These are phyloP conservation scores for Lophius americanus DNA, from an alignment of 2,797 vertebrate genomes.

Conservation along the genomic window DNA sequence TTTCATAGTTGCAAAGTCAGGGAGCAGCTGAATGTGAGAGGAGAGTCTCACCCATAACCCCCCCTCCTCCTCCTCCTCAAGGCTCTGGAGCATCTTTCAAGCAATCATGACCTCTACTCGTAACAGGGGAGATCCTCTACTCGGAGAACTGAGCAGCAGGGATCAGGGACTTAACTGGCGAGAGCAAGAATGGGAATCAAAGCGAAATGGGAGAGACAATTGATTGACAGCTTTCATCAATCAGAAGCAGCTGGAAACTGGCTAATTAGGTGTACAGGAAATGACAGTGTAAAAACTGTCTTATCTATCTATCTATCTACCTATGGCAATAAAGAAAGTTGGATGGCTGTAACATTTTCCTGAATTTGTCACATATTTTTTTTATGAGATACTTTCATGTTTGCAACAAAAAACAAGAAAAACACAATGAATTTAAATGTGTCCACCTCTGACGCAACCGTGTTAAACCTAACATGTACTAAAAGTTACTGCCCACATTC, in stretches of 20 bases:
- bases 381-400: too few relatives aligned
- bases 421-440: too few relatives aligned
- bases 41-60: slow-evolving; percentile 59
- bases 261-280: not conserved
- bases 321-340: too few relatives aligned
- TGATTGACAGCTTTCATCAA: slow-evolving; percentile 9
- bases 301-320: too few relatives aligned
- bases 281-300: not conserved
- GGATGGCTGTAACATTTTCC: too few relatives aligned
- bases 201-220: too few relatives aligned
- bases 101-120: slow-evolving; percentile 53
- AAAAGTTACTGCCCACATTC: too few relatives aligned
- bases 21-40: slow-evolving; percentile 41
- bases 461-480: too few relatives aligned
- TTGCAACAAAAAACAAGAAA: too few relatives aligned
- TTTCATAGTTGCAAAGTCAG: slow-evolving; percentile 34
- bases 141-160: slow-evolving; percentile 42
- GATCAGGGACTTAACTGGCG: slow-evolving; percentile 22
- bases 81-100: slow-evolving; percentile 49
- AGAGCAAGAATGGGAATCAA: slow-evolving; percentile 31
- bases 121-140: slow-evolving; percentile 52
- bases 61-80: slow-evolving; percentile 23
- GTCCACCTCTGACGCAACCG: too few relatives aligned
- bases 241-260: slow-evolving; percentile 5
- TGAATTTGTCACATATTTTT: too few relatives aligned